Base-by-base conservation (phyloP, 2,113 vertebrate genomes). In the Nesogale talazaci region DNA sequence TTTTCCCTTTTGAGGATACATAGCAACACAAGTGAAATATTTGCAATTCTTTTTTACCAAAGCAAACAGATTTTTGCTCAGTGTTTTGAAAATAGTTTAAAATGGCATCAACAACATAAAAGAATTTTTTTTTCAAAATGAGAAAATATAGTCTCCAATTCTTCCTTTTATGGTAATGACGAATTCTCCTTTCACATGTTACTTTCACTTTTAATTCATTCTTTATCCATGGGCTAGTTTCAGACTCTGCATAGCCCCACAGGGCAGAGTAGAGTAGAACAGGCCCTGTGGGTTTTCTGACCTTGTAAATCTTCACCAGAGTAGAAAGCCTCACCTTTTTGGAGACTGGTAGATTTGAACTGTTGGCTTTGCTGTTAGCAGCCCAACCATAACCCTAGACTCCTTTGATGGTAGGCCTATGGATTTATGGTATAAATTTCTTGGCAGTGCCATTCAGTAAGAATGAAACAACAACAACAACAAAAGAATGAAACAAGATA, bases 391-490 rank as follows among this genome's bases (percentile, higher is more conserved):
- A 52, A 52, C 46, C 10, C 6, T 52, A 12, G 46, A 10, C 46
- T 52, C 46, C 46, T 52, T 52, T 52, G 46, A 52, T 52, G 46
- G 46, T 52, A 52, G 46, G 46, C 14, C 59, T 61, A 61, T 10
- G 20, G 82, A 46, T 56, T 46, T 89, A 31, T 61, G 27, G 25
- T 74, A 56, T 80, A 40, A 80, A 89, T 61, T 52, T 52, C 46
- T 52, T 52, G 46, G 46, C 14, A 12, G 46, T 52, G 46, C 14
- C 46, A 52, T 52, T 52, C 46, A 12, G 10, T 52, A 52, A 52
- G 46, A 93, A 31, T 81, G 61, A 91, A 96, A 69, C 40, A n/a
- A 84, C n/a, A n/a, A n/a, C n/a, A n/a, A n/a, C n/a, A n/a, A n/a
- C n/a, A n/a, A n/a, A 52, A 52, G 46, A 93, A 31, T 81, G 61